These are phyloP conservation scores for Drosophila erecta DNA, from an alignment of 1,140 invertebrate genomes.

Conservation along the genomic window DNA sequence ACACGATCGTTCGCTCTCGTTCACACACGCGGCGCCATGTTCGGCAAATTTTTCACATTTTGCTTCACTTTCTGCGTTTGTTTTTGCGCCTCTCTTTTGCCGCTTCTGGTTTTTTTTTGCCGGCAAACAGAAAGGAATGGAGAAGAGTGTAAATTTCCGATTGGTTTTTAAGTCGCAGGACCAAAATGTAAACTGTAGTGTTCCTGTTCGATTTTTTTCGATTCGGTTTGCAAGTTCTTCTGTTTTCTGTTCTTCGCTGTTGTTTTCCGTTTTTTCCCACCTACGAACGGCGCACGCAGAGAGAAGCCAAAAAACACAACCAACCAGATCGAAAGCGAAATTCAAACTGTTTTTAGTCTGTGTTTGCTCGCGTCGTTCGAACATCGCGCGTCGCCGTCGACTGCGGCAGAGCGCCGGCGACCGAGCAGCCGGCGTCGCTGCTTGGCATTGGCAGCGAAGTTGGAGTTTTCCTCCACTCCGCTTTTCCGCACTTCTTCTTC, in stretches of 20 bases:
- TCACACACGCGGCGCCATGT: conserved; percentile 54
- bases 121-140: conserved; percentile 22
- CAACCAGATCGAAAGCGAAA: conserved; percentile 72
- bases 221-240: not conserved
- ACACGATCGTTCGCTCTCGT: conserved; percentile 8
- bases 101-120: conserved; percentile 31
- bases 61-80: conserved; percentile 16
- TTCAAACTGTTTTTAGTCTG: conserved; percentile 38
- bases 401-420: too few relatives aligned
- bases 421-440: not conserved
- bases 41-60: conserved; percentile 52
- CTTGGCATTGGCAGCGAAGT: conserved; percentile 43
- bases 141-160: conserved; percentile 4
- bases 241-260: not conserved
- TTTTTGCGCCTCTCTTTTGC: conserved; percentile 3
- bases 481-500: not conserved
- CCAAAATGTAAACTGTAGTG: not conserved
- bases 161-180: not conserved
- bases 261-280: conserved; percentile 3
- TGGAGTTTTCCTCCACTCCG: conserved; percentile 16
- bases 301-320: conserved; percentile 63
- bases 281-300: conserved; percentile 33
- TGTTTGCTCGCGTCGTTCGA: conserved; percentile 3
- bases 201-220: not conserved
- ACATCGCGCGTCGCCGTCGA: conserved; percentile 9